Evolutionary conservation across 2,888 invertebrate species (phyloP).

Genomic region (Netelia inedita): DNA sequence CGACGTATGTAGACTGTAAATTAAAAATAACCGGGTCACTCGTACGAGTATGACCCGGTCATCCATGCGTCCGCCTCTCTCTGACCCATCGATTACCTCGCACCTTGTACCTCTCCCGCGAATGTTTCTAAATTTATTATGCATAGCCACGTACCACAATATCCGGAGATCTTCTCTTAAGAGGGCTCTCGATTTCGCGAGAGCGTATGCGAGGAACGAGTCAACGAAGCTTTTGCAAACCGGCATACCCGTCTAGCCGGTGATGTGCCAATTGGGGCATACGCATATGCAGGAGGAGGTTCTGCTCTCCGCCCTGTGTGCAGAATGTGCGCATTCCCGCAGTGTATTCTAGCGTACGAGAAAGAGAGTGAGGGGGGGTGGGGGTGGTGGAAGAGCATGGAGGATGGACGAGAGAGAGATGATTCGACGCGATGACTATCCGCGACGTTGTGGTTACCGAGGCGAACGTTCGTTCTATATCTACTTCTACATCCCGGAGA

Average conservation of each 20-base stretch:
- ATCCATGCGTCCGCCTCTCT: too few relatives aligned
- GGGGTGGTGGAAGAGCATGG: too few relatives aligned
- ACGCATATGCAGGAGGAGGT: constrained; percentile 22
- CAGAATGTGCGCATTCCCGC: constrained; percentile 52
- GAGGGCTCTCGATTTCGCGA: constrained; percentile 17
- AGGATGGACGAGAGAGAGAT: constrained; percentile 18
- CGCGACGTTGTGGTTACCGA: constrained; percentile 19
- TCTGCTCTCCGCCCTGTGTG: not conserved
- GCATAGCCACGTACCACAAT: too few relatives aligned
- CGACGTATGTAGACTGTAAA: too few relatives aligned
- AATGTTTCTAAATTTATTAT: too few relatives aligned
- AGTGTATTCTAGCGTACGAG: constrained; percentile 5
- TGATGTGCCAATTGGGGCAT: constrained; percentile 41
- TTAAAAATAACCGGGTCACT: too few relatives aligned
- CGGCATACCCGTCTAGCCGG: constrained; percentile 15
- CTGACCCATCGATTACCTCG: too few relatives aligned
- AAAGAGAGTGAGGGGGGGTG: too few relatives aligned
- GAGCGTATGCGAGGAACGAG: constrained; percentile 16
- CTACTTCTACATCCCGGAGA: constrained; percentile 32
- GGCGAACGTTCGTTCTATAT: constrained; percentile 37
- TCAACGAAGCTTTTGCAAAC: constrained; percentile 21
- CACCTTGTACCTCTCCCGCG: too few relatives aligned
- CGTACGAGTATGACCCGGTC: too few relatives aligned
- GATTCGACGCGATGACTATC: constrained; percentile 51
- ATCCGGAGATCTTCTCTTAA: constrained; percentile 20